A percentile compares a stretch with the other conserved stretches of the same genome.
Evolutionary conservation across 2,888 invertebrate species (phyloP).

Genomic region (Anoplius nigerrimus): DNA sequence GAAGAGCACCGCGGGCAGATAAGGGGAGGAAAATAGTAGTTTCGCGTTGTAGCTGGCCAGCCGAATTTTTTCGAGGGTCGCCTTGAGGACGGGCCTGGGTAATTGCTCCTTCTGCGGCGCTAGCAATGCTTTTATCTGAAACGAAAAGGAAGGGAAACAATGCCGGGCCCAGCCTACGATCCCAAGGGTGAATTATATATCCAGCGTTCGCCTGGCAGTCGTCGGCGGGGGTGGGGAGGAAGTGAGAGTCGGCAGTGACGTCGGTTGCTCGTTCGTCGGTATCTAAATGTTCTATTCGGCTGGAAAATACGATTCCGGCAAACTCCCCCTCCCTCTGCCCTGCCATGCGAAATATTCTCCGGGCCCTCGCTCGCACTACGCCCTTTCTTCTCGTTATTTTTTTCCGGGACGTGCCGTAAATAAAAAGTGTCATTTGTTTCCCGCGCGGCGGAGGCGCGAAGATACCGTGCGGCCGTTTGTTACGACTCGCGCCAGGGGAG

Average conservation of each 20-base stretch:
- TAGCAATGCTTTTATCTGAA: constrained; percentile 75
- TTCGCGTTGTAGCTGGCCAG: constrained; percentile 80
- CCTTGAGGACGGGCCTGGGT: constrained; percentile 42
- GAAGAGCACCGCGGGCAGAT: constrained; percentile 79
- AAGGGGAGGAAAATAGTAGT: constrained; percentile 81
- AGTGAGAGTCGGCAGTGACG: no score
- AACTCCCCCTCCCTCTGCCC: constrained; percentile 14
- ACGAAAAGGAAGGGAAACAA: constrained; percentile 37
- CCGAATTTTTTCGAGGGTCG: constrained; percentile 76
- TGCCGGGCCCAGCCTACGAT: constrained; percentile 14
- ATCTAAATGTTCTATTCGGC: constrained; percentile 40
- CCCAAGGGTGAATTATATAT: constrained; percentile 53
- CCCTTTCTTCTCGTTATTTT: constrained; percentile 1
- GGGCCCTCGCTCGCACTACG: background rate
- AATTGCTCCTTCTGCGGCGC: constrained; percentile 44
- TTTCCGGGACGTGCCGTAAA: constrained; percentile 22
- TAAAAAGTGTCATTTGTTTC: constrained; percentile 44
- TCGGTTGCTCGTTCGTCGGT: constrained; percentile 7
- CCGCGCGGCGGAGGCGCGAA: constrained; percentile 22
- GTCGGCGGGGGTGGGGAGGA: no score
- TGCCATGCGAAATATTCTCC: background rate
- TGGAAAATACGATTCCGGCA: constrained; percentile 42
- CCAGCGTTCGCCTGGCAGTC: constrained; percentile 42
- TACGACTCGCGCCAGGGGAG: constrained; percentile 24
- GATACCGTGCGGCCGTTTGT: constrained; percentile 34